Conservation (phyloP, 35 echinoderm and acorn worm genomes). For the Lytechinus pictus region DNA sequence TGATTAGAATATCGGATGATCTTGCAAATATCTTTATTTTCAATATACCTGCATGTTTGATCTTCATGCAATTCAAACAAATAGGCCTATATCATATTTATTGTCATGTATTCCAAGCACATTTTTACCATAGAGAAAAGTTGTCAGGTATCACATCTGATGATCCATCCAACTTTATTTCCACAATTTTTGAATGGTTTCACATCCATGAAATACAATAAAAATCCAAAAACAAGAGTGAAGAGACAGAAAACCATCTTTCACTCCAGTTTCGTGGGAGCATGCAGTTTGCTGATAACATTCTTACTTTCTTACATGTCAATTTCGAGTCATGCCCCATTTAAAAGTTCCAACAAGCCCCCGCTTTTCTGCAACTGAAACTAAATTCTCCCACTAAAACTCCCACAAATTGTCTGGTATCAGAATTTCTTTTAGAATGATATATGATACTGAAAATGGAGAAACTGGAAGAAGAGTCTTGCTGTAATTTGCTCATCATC, state of each 20-base stretch:
- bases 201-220: background rate
- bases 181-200: background rate
- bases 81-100: no score
- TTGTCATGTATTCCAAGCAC: no score
- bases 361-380: background rate
- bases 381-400: background rate
- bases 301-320: conserved; percentile 3
- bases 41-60: no score
- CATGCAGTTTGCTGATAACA: background rate
- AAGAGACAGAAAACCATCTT: background rate
- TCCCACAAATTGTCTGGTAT: background rate
- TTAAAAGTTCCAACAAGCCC: conserved; percentile 9
- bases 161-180: background rate
- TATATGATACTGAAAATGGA: background rate
- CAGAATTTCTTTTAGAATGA: background rate
- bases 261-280: background rate
- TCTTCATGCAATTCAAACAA: no score
- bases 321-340: background rate
- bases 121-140: no score
- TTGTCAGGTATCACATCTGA: background rate
- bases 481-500: background rate
- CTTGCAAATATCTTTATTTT: no score
- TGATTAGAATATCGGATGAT: no score
- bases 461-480: background rate
- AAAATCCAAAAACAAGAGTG: background rate